Evolutionary conservation across 2,888 invertebrate species (phyloP).

Genomic region (Machimus rusticus): DNA sequence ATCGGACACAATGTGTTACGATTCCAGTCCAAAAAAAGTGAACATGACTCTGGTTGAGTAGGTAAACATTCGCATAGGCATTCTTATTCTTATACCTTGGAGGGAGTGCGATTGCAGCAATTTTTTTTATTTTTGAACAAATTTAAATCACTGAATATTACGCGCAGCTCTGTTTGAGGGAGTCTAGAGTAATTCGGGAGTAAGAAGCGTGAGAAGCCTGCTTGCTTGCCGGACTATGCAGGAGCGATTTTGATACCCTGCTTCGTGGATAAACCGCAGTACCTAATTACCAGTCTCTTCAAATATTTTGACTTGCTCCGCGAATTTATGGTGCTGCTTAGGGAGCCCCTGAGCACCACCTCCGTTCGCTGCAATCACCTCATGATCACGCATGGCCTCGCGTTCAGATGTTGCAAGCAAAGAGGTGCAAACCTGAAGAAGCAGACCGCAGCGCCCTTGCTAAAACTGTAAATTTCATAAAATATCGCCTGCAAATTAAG

Average conservation of each 20-base stretch:
- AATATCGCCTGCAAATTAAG: slow-evolving; percentile 30
- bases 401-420: not conserved
- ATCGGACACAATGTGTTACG: too few relatives aligned
- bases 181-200: not conserved
- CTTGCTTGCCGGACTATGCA: not conserved
- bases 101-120: too few relatives aligned
- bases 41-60: too few relatives aligned
- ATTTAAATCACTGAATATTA: too few relatives aligned
- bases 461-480: slow-evolving; percentile 27
- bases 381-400: not conserved
- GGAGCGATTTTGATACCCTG: not conserved
- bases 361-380: not conserved
- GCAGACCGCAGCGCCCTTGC: not conserved
- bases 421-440: not conserved
- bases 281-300: not conserved
- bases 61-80: too few relatives aligned
- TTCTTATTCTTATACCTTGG: too few relatives aligned
- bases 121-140: too few relatives aligned
- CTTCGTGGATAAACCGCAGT: not conserved
- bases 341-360: not conserved
- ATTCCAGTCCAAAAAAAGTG: too few relatives aligned
- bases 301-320: slow-evolving; percentile 7
- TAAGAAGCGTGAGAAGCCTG: slow-evolving; percentile 2
- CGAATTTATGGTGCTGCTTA: not conserved
- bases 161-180: too few relatives aligned